Conservation (phyloP, 2,888 invertebrate genomes). For the Xanthorhoe designata region DNA sequence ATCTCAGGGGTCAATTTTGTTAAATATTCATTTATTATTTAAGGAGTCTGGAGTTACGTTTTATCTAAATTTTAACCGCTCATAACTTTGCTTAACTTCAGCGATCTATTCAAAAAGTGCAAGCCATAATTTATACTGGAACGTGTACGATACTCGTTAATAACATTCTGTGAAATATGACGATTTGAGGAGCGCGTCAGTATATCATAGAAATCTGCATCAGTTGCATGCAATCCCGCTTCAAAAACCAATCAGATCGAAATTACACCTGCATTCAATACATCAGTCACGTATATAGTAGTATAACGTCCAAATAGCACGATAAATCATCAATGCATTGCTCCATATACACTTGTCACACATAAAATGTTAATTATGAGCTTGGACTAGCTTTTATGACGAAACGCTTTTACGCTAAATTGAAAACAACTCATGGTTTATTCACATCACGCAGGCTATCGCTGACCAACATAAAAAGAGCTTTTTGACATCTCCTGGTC, state of each 20-base stretch:
- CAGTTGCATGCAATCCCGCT: not conserved
- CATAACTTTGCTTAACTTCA: not conserved
- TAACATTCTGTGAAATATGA: not conserved
- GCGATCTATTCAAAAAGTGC: too few species aligned
- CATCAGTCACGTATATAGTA: not conserved
- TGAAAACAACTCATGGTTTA: constrained; percentile 85
- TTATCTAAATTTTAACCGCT: not conserved
- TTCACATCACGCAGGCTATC: constrained; percentile 70
- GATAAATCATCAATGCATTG: constrained; percentile 52
- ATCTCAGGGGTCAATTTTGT: too few species aligned
- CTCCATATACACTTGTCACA: constrained; percentile 57
- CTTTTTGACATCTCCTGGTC: constrained; percentile 57
- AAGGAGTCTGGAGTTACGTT: too few species aligned
- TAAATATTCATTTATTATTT: too few species aligned
- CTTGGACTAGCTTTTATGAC: constrained; percentile 73
- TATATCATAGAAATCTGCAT: not conserved
- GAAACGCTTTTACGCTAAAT: constrained; percentile 82
- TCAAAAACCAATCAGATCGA: not conserved
- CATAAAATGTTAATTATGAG: constrained; percentile 77
- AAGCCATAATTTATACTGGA: too few species aligned
- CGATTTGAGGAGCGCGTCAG: not conserved
- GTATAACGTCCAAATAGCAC: constrained; percentile 23
- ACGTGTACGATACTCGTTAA: too few species aligned
- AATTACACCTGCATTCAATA: not conserved
- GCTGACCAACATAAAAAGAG: constrained; percentile 61